Evolutionary conservation across 2,113 vertebrate genomes (phyloP), one percentile per base, ranked within the genome.

Genomic region (Oryzias celebensis): DNA sequence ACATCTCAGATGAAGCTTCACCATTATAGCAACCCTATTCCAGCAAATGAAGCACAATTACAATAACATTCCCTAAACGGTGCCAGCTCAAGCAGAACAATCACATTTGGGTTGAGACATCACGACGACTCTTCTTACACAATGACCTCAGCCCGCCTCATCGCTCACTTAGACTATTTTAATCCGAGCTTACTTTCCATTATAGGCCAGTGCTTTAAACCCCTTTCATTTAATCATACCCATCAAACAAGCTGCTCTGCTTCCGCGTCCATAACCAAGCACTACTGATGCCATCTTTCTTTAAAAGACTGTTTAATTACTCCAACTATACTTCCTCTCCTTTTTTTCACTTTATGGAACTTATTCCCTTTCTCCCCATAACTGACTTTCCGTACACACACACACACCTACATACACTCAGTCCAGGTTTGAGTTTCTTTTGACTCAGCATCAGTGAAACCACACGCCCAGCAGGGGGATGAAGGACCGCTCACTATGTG

Each of bases 41-140:
- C 73, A 68, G 81, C 83, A 91, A 89, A 90, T 85, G 82, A 91
- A 83, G 72, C 50, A 51, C 82, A 82, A 88, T 88, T 89, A 91
- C 78, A 74, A 82, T 66, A 85, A 65, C 55, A 50, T 80, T 58
- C 64, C 56, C 71, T 83, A 85, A 89, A 87, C 55, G 71, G 53
- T 68, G 87, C 84, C 85, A 86, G 73, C 75, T 89, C 83, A 50
- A 81, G 87, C 88, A 83, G 84, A 91, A 90, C 88, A 87, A 89
- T 91, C 89, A 79, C 83, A 90, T 89, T 89, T 81, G 69, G 79
- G 81, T 72, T 58, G 67, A 83, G 68, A 72, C 84, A 72, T 73
- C 15, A 67, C 73, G 18, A 66, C 50, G 71, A 63, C 69, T 80
- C 80, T 82, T 57, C 80, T 82, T 57, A 72, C 74, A 51, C 59